phyloP scores from a whole-genome alignment of 2,797 vertebrate species.

The Amblyraja radiata region DNA sequence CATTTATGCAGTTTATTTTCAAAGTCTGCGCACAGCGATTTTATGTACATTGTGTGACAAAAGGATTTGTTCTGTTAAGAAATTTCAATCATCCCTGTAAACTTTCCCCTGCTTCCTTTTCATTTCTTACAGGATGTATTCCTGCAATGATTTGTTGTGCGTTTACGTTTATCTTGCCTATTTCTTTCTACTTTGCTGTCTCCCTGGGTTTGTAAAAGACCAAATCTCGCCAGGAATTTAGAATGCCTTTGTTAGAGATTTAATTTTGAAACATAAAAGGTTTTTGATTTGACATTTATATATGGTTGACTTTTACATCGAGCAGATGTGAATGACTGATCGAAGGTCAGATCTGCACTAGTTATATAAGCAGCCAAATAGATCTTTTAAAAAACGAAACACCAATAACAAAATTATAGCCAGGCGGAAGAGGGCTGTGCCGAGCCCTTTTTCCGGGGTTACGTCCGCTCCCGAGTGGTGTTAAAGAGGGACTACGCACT shows the following conservation, averaged over 20 bases:
- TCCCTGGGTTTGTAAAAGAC: not conserved
- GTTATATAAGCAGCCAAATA: not conserved
- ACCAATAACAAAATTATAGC: not conserved
- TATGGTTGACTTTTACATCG: not conserved
- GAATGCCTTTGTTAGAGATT: not conserved
- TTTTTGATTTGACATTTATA: not conserved
- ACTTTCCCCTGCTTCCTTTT: slow-evolving; percentile 1
- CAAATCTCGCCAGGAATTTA: not conserved
- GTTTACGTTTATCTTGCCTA: not conserved
- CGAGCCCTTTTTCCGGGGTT: too few relatives aligned
- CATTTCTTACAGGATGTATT: not conserved
- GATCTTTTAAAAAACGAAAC: not conserved
- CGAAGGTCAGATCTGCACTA: not conserved
- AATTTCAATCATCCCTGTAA: not conserved
- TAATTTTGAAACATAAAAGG: not conserved
- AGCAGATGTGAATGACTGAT: not conserved
- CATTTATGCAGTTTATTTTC: slow-evolving; percentile 34
- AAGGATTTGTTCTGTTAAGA: not conserved
- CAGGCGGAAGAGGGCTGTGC: too few relatives aligned
- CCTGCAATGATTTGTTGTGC: not conserved
- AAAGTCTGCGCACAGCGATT: not conserved
- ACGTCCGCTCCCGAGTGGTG: too few relatives aligned
- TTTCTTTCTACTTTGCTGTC: not conserved
- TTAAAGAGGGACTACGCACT: too few relatives aligned
- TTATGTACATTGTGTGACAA: slow-evolving; percentile 21